Base-by-base conservation (phyloP, 2,888 invertebrate genomes). In the Disparrhopalites patrizii region DNA sequence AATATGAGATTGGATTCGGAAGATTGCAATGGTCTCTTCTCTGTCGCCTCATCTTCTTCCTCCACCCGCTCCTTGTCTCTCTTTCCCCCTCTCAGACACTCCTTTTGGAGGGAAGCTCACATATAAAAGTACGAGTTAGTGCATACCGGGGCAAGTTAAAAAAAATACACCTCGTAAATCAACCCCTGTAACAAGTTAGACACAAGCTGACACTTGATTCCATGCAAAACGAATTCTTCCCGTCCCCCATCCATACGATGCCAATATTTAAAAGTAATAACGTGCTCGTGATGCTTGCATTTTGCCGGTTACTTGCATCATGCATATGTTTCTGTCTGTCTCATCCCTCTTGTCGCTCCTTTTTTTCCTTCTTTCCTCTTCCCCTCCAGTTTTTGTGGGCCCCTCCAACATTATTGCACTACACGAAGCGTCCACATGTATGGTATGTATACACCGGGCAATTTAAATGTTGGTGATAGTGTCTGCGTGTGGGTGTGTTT, bases 161-260 rank as follows among this genome's bases (percentile, higher is more conserved):
- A 67, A 70, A 70, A 72, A 69, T 70, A 67, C 69, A 68, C 67
- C 66, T 71, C 73, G 70, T 73, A 73, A 73, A 73, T 73, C 71
- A 73, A 71, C 68, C 66, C 66, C 67, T 58, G 68, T 68, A 70
- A 67, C 69, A 70, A 70, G 62, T 69, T 68, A 68, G 72, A 70
- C 55, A 55, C 55, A 68, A 60, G 69, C 66, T 73, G 73, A 73
- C 73, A 73, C 68, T 73, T 73, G 71, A 71, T 73, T 73, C 69
- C 66, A 62, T 66, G 60, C 66, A 69, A 73, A 73, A 70, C 71
- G 69, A 71, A 72, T 72, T 72, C 68, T 60, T 67, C 56, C 47
- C 47, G 64, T 54, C 58, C 57, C 61, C 62, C 64, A 25, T 65
- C 56, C 57, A 65, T 63, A 62, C 65, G 62, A 68, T 72, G 66